Evolutionary conservation across 2,113 vertebrate genomes (phyloP).

Genomic region (Platysteira castanea): DNA sequence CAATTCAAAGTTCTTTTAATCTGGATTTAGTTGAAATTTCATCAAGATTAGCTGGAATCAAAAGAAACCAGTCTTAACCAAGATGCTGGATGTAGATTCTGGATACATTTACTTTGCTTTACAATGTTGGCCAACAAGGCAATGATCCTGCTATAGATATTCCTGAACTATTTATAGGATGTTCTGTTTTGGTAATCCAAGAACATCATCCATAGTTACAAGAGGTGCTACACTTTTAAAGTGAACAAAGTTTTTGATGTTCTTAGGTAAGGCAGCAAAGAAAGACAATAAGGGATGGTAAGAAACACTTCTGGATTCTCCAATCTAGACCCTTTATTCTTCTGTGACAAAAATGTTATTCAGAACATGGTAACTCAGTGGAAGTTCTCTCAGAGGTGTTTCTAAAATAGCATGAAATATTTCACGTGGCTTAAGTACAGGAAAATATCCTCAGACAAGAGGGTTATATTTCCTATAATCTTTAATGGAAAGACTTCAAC

Average conservation of each 20-base stretch:
- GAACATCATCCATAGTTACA: neutral
- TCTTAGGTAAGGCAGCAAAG: neutral
- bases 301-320: neutral
- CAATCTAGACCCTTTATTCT: neutral
- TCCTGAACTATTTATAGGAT: neutral
- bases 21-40: neutral
- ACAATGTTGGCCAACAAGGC: neutral
- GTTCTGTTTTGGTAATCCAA: neutral
- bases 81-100: neutral
- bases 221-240: neutral
- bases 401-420: neutral
- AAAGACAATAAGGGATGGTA: neutral
- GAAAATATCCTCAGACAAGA: neutral
- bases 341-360: neutral
- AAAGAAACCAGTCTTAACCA: neutral
- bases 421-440: neutral
- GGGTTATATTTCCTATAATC: neutral
- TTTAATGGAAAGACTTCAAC: constrained; percentile 8
- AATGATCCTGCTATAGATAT: neutral
- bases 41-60: neutral
- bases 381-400: neutral
- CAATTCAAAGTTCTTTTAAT: neutral
- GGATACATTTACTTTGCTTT: neutral
- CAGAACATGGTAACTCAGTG: neutral
- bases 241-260: neutral